Conservation (phyloP, 2,797 vertebrate genomes). For the Fistularia commersonii region DNA sequence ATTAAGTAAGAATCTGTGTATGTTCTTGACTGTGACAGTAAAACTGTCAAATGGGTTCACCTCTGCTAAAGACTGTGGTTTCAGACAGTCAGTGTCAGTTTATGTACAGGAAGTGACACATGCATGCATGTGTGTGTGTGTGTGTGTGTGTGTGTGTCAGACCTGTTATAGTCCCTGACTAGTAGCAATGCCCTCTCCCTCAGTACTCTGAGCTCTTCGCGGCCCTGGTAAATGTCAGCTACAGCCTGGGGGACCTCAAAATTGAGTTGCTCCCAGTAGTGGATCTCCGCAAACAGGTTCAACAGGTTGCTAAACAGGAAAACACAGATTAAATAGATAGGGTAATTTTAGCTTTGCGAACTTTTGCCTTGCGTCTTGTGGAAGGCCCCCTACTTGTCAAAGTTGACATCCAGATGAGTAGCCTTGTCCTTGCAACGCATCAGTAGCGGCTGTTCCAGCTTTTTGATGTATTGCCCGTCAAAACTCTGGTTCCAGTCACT, state of each 20-base stretch:
- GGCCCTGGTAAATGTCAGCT: conserved; percentile 71
- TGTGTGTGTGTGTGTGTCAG: conserved; percentile 7
- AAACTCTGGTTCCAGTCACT: conserved; percentile 63
- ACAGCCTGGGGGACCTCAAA: conserved; percentile 82
- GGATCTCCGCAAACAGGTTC: conserved; percentile 79
- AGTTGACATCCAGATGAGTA: conserved; percentile 80
- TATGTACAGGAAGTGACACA: neutral
- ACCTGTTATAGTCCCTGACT: conserved; percentile 85
- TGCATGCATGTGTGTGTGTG: neutral
- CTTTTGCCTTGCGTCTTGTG: conserved; percentile 40
- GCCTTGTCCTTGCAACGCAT: conserved; percentile 64
- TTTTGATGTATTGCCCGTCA: conserved; percentile 69
- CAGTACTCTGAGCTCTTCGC: conserved; percentile 76
- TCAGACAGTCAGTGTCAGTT: too few species aligned
- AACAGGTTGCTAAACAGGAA: conserved; percentile 69
- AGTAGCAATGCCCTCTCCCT: conserved; percentile 79
- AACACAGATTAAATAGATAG: conserved; percentile 1
- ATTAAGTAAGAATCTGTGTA: too few species aligned
- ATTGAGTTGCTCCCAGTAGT: conserved; percentile 82
- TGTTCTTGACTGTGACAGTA: too few species aligned
- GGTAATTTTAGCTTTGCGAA: conserved; percentile 40
- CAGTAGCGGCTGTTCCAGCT: conserved; percentile 78
- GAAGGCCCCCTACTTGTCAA: conserved; percentile 76
- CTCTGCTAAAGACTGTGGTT: too few species aligned
- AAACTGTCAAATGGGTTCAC: too few species aligned